A percentile compares a stretch with the other conserved stretches of the same genome.
phyloP scores from a whole-genome alignment of 2,113 vertebrate species.

The Petrocephalus microphthalmus region DNA sequence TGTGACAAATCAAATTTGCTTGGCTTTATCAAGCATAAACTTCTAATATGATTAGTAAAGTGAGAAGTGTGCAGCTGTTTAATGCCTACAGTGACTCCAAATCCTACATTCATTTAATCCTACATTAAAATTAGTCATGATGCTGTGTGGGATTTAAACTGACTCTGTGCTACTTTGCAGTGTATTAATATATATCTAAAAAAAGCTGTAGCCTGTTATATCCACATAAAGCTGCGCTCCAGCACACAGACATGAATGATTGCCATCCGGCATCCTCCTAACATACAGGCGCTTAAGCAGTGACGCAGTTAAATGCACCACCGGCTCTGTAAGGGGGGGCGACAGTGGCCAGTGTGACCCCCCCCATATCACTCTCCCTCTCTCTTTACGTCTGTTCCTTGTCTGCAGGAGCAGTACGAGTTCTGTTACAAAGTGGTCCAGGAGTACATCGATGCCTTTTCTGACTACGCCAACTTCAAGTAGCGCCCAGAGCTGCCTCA shows the following conservation, averaged over 20 bases:
- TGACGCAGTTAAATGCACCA: neutral
- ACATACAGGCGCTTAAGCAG: neutral
- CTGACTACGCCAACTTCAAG: constrained; percentile 99
- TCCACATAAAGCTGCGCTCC: neutral
- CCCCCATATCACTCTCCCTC: neutral
- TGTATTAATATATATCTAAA: neutral
- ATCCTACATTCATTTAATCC: neutral
- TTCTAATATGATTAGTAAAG: neutral
- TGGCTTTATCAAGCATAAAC: neutral
- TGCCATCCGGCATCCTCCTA: neutral
- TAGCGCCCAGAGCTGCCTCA: constrained; percentile 43
- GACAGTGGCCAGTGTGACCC: neutral
- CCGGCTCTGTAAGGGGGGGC: too few relatives aligned
- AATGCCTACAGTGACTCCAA: neutral
- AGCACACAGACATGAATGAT: too few relatives aligned
- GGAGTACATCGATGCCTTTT: constrained; percentile 97
- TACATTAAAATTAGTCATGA: neutral
- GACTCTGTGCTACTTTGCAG: neutral
- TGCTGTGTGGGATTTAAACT: neutral
- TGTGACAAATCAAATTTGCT: neutral
- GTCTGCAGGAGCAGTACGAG: constrained; percentile 90
- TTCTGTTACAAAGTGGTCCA: constrained; percentile 99
- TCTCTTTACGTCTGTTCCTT: neutral
- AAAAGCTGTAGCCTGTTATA: neutral
- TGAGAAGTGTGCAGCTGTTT: neutral